Evolutionary conservation across 2,113 vertebrate genomes (phyloP).

Genomic region (Notiomystis cincta): DNA sequence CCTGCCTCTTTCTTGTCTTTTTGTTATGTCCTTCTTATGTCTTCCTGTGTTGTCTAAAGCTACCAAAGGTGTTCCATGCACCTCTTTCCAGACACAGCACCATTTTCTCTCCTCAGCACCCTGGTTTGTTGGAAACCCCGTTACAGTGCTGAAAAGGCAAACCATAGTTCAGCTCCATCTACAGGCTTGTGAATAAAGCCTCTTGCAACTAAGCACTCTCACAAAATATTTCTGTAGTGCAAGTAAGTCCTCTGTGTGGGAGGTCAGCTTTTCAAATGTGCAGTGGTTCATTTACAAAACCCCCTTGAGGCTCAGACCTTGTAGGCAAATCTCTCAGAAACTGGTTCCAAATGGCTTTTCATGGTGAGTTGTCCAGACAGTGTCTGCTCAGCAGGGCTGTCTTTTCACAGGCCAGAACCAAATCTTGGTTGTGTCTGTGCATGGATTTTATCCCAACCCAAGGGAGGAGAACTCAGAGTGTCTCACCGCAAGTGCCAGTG

Average conservation of each 20-base stretch:
- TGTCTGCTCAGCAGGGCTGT: background rate
- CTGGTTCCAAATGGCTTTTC: background rate
- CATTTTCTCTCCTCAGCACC: background rate
- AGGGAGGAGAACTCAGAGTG: background rate
- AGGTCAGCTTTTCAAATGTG: background rate
- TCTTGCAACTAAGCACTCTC: background rate
- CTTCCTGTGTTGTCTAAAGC: background rate
- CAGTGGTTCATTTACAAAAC: background rate
- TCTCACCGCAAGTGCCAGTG: background rate
- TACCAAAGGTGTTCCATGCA: background rate
- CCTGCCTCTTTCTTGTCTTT: background rate
- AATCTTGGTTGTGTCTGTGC: background rate
- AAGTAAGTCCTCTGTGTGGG: background rate
- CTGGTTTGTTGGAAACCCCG: background rate
- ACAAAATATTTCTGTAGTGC: background rate
- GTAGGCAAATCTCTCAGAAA: background rate
- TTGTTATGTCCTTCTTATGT: background rate
- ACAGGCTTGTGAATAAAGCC: background rate
- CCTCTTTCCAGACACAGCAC: background rate
- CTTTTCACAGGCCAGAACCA: background rate
- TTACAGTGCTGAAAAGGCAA: background rate
- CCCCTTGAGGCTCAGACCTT: background rate
- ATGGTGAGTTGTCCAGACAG: background rate
- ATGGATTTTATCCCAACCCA: background rate
- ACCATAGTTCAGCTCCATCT: background rate